phyloP scores from a whole-genome alignment of 2,113 vertebrate species.

The Leptosomus discolor region DNA sequence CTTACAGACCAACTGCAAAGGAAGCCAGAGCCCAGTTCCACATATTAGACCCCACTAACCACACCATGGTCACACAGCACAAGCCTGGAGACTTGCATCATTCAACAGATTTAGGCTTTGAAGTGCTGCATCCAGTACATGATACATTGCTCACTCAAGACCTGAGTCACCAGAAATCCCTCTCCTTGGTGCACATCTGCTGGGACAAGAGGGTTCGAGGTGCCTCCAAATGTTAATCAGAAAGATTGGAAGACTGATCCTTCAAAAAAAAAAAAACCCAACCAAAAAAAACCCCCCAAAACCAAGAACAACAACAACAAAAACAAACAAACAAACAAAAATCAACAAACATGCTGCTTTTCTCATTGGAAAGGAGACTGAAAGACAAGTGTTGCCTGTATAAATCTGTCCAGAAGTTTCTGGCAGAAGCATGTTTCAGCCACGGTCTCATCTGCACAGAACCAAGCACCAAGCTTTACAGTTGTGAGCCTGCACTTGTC shows the following conservation, averaged over 20 bases:
- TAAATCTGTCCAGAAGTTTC: not conserved
- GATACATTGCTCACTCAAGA: rapidly evolving
- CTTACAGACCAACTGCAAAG: not conserved
- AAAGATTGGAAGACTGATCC: rapidly evolving
- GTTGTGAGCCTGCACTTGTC: not conserved
- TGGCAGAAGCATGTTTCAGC: not conserved
- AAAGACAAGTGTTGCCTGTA: not conserved
- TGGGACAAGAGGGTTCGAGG: not conserved
- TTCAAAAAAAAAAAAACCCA: too few species aligned
- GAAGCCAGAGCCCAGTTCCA: not conserved
- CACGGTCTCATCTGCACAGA: not conserved
- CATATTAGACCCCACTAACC: not conserved
- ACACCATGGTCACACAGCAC: not conserved
- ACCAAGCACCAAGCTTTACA: not conserved
- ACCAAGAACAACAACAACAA: too few species aligned
- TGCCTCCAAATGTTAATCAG: not conserved
- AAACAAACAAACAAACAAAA: too few species aligned
- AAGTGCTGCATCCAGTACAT: rapidly evolving
- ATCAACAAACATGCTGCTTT: not conserved
- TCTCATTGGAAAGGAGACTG: not conserved
- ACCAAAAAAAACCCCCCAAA: too few species aligned
- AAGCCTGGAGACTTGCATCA: not conserved
- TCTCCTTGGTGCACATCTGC: rapidly evolving
- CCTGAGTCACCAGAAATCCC: not conserved
- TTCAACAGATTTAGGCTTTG: not conserved